Conservation (phyloP, 37 sponge, comb jelly and placozoan genomes). For the Oopsacas minuta region DNA sequence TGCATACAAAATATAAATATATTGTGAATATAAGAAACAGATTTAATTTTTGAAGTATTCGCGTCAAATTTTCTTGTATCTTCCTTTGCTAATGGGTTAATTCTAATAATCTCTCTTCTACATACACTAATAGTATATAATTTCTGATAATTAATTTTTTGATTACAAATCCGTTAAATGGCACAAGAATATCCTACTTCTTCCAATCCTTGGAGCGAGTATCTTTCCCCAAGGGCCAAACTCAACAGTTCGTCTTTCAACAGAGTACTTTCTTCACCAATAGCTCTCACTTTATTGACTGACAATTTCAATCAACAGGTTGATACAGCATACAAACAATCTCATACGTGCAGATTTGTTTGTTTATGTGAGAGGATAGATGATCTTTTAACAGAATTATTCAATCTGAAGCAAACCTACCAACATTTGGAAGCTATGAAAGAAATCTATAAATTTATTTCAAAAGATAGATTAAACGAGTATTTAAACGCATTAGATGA, state of each 20-base stretch:
- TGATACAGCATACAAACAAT: neutral
- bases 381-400: neutral
- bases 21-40: too few relatives aligned
- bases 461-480: neutral
- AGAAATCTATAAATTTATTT: neutral
- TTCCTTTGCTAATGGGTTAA: too few relatives aligned
- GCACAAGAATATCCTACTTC: slow-evolving; percentile 17
- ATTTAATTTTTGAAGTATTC: too few relatives aligned
- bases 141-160: neutral
- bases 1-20: too few relatives aligned
- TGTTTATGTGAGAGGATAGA: neutral
- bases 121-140: too few relatives aligned
- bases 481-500: neutral
- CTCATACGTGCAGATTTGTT: neutral
- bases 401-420: neutral
- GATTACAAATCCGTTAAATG: neutral
- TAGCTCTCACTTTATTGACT: neutral
- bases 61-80: too few relatives aligned
- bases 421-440: neutral
- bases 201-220: neutral
- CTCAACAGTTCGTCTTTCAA: neutral
- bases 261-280: neutral
- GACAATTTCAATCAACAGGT: neutral
- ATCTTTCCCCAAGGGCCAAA: neutral
- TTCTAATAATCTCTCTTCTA: too few relatives aligned